These are phyloP conservation scores for Drosophila leonis DNA, from an alignment of 2,888 invertebrate genomes.

Conservation along the genomic window DNA sequence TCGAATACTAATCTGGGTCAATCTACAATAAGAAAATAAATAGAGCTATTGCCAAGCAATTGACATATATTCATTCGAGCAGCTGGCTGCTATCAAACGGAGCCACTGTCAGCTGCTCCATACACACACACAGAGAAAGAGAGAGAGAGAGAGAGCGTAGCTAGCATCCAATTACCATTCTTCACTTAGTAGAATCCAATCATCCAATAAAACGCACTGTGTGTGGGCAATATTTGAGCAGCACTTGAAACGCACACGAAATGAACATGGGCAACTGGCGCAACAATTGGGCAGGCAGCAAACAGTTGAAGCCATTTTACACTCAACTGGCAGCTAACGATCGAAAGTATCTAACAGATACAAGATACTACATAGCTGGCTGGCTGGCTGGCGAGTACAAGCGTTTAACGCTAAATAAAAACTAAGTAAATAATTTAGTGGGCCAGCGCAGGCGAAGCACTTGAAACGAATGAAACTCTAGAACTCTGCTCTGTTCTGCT, in stretches of 20 bases:
- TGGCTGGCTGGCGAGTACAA: conserved; percentile 1
- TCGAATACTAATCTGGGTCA: not conserved
- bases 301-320: conserved; percentile 30
- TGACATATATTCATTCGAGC: not conserved
- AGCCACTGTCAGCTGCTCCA: not conserved
- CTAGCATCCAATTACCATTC: conserved; percentile 32
- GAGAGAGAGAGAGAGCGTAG: not conserved
- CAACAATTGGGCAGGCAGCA: conserved; percentile 20
- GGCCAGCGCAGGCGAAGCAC: conserved; percentile 5
- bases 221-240: conserved; percentile 55
- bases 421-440: conserved; percentile 72
- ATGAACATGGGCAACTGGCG: conserved; percentile 39
- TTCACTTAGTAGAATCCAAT: conserved; percentile 26
- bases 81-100: not conserved
- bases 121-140: not conserved
- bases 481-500: conserved; percentile 34
- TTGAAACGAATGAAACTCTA: conserved; percentile 33
- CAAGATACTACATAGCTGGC: conserved; percentile 4
- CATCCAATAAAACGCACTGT: conserved; percentile 22
- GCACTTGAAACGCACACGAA: conserved; percentile 61
- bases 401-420: conserved; percentile 73
- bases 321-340: conserved; percentile 23
- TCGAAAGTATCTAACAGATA: conserved; percentile 44
- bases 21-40: not conserved
- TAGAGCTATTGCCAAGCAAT: not conserved